These are phyloP conservation scores for Pachliopta kotzebuea DNA, from an alignment of 2,888 invertebrate species.

Conservation along the genomic window DNA sequence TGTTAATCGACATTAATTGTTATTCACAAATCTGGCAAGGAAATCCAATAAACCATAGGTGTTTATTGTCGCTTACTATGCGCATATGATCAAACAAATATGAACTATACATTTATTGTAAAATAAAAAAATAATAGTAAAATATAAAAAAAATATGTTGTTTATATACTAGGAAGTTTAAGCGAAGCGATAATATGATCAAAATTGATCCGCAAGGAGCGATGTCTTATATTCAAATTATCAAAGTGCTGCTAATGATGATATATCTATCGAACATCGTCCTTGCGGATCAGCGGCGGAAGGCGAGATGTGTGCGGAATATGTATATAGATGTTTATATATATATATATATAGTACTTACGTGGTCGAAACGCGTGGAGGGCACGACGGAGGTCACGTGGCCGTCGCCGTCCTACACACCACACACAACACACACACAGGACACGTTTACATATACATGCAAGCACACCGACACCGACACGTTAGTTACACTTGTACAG, in stretches of 20 bases:
- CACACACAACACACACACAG: conserved; percentile 49
- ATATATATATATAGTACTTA: conserved; percentile 48
- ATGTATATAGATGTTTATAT: conserved; percentile 15
- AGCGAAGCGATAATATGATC: conserved; percentile 12
- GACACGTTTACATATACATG: conserved; percentile 55
- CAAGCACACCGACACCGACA: conserved; percentile 67
- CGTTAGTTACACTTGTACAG: conserved; percentile 48
- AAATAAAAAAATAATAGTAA: too few relatives aligned
- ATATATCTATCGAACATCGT: not conserved
- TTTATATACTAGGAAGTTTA: conserved; percentile 4
- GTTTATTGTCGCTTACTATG: too few relatives aligned
- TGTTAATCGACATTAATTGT: too few relatives aligned
- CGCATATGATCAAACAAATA: too few relatives aligned
- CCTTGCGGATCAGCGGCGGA: not conserved
- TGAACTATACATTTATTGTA: too few relatives aligned
- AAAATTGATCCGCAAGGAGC: not conserved
- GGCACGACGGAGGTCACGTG: conserved; percentile 69
- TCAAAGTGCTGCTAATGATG: too few relatives aligned
- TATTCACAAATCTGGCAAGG: too few relatives aligned
- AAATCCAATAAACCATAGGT: too few relatives aligned
- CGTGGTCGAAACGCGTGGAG: conserved; percentile 68
- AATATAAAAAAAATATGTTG: not conserved
- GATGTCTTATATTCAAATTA: too few relatives aligned
- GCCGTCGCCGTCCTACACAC: conserved; percentile 71
- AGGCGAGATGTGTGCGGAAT: not conserved